Evolutionary conservation across 2,797 vertebrate genomes (phyloP).

Genomic region (Limosa lapponica): DNA sequence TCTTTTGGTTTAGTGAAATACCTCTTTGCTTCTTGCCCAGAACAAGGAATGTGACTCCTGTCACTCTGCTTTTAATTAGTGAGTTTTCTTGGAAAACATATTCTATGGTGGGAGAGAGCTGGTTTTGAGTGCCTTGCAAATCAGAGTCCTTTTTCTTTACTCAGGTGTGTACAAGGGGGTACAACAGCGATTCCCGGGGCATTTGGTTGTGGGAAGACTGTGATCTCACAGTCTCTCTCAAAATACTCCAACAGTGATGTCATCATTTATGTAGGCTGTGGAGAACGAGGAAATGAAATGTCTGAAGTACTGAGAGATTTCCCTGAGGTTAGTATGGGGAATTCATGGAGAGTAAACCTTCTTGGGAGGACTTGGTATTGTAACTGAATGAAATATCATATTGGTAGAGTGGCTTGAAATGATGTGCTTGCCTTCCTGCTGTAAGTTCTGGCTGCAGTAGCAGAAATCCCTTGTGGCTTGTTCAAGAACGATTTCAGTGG

Average conservation of each 20-base stretch:
- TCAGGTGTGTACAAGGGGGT: conserved; percentile 96
- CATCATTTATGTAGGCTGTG: conserved; percentile 97
- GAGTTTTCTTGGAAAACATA: not conserved
- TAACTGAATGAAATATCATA: not conserved
- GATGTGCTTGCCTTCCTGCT: not conserved
- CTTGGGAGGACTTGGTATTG: not conserved
- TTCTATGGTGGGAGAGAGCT: not conserved
- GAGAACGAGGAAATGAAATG: conserved; percentile 99
- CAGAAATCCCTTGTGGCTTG: not conserved
- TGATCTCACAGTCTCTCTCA: conserved; percentile 97
- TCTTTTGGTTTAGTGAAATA: not conserved
- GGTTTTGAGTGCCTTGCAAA: not conserved
- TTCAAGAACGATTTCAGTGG: not conserved
- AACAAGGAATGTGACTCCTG: not conserved
- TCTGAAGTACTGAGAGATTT: conserved; percentile 96
- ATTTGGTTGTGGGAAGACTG: conserved; percentile 98
- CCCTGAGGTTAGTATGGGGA: conserved; percentile 80
- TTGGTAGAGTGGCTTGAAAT: not conserved
- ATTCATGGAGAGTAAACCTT: not conserved
- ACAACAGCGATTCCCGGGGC: conserved; percentile 98
- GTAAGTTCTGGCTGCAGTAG: not conserved
- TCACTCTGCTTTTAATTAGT: not conserved
- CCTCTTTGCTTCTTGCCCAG: not conserved
- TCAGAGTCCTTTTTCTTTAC: conserved; percentile 28
- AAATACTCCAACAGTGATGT: conserved; percentile 99